These are phyloP conservation scores for Aythya baeri DNA, from an alignment of 2,113 vertebrate genomes.

Conservation along the genomic window DNA sequence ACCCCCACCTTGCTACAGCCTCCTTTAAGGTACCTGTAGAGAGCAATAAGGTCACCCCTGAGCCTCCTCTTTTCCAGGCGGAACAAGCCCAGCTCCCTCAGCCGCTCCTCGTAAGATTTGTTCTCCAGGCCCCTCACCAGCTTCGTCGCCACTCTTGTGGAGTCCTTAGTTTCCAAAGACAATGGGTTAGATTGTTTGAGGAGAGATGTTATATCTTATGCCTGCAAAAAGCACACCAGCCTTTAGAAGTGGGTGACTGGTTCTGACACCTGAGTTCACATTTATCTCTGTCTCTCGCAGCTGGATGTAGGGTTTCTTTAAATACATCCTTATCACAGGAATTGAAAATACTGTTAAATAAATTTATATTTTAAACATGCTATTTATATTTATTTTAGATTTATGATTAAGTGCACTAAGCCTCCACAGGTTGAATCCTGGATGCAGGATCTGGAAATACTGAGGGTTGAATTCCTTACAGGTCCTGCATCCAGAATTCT, in stretches of 20 bases:
- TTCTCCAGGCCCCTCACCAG: no score
- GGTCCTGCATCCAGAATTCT: background rate
- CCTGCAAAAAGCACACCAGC: background rate
- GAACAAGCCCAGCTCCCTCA: no score
- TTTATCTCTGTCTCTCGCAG: background rate
- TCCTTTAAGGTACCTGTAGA: no score
- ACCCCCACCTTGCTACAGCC: no score
- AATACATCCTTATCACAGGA: background rate
- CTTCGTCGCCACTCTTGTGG: background rate
- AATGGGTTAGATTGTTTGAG: background rate
- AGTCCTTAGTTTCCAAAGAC: background rate
- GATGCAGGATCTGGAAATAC: background rate
- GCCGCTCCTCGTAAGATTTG: no score
- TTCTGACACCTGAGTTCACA: rapidly evolving
- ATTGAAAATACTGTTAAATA: background rate
- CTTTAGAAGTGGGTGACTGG: background rate
- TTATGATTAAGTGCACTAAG: background rate
- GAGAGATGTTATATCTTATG: background rate
- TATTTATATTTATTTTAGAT: background rate
- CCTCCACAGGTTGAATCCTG: background rate
- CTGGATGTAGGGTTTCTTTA: background rate
- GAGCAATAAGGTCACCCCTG: no score
- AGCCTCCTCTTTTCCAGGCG: no score
- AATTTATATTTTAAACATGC: background rate
- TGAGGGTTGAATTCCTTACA: background rate